These are phyloP conservation scores for Bombycilla garrulus DNA, from an alignment of 2,113 vertebrate genomes.

Conservation along the genomic window DNA sequence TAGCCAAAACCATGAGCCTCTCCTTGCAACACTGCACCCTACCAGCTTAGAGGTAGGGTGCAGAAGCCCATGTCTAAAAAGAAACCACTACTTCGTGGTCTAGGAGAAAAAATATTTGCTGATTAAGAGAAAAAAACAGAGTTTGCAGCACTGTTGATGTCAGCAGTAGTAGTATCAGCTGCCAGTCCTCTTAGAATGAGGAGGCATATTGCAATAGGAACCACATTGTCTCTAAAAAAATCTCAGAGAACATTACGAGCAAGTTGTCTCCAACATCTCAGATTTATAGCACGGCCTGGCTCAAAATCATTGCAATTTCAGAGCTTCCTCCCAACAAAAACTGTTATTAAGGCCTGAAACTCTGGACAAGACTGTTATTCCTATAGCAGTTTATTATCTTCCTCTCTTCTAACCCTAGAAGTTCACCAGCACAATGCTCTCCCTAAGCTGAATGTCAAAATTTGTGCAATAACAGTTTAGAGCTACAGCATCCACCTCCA, in stretches of 20 bases:
- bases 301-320: slow-evolving; percentile 24
- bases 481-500: not conserved
- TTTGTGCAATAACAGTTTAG: not conserved
- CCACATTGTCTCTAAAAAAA: not conserved
- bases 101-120: not conserved
- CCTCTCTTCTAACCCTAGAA: not conserved
- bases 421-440: not conserved
- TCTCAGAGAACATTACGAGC: not conserved
- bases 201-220: slow-evolving; percentile 5
- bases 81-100: not conserved
- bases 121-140: not conserved
- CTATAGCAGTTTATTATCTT: not conserved
- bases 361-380: not conserved
- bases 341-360: slow-evolving; percentile 1
- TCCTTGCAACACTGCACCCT: not conserved
- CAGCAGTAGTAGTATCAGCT: not conserved
- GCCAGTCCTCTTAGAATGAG: not conserved
- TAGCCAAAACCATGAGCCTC: not conserved
- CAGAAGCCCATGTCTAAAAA: not conserved
- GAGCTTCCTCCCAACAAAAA: not conserved
- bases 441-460: not conserved
- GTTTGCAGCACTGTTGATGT: not conserved
- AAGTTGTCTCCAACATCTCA: not conserved
- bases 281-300: slow-evolving; percentile 17
- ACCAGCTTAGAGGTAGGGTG: not conserved